phyloP scores from a whole-genome alignment of 2,888 invertebrate genomes.

The Monoplex corrugatus region DNA sequence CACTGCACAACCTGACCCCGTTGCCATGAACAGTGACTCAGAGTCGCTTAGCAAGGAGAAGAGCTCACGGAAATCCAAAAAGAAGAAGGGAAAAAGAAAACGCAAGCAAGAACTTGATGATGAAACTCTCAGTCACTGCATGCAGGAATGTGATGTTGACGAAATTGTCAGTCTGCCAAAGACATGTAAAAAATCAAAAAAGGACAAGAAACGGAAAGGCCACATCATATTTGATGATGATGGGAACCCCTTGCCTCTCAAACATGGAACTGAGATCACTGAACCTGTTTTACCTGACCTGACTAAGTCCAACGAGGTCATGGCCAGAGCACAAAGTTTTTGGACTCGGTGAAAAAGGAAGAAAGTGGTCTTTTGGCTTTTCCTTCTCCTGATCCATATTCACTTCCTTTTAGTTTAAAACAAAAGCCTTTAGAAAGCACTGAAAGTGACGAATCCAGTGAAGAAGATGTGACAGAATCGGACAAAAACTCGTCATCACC shows the following conservation, averaged over 20 bases:
- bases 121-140: too few relatives aligned
- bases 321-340: slow-evolving; percentile 29
- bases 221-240: slow-evolving; percentile 74
- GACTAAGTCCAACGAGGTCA: background rate
- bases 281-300: background rate
- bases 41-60: background rate
- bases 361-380: background rate
- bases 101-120: background rate
- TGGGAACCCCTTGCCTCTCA: slow-evolving; percentile 58
- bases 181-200: background rate
- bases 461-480: slow-evolving; percentile 23
- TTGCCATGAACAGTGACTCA: background rate
- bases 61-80: background rate
- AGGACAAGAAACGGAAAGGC: slow-evolving; percentile 47
- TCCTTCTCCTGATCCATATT: background rate
- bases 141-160: background rate
- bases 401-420: background rate
- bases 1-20: background rate
- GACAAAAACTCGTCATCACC: slow-evolving; percentile 8
- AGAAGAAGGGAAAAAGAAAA: background rate
- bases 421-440: background rate
- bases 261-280: background rate
- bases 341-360: slow-evolving; percentile 14
- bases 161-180: background rate
- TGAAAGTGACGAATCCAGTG: slow-evolving; percentile 51